These are phyloP conservation scores for Orthosia incerta DNA, from an alignment of 2,888 invertebrate genomes.

Conservation along the genomic window DNA sequence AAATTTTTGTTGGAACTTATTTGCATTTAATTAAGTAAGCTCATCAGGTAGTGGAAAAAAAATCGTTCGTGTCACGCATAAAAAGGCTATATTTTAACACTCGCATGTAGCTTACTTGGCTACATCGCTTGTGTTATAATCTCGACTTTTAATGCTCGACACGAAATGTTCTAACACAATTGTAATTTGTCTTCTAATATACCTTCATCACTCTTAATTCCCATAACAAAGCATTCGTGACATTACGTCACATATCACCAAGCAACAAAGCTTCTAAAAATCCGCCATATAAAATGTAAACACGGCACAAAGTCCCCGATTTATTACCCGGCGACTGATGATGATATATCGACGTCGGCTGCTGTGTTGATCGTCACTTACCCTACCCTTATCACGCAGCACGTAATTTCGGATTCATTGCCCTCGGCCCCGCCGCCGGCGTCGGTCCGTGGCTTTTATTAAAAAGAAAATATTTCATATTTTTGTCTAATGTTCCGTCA, in stretches of 20 bases:
- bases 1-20: too few relatives aligned
- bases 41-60: too few relatives aligned
- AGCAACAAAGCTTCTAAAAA: slow-evolving; percentile 69
- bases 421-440: slow-evolving; percentile 79
- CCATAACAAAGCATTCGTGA: slow-evolving; percentile 45
- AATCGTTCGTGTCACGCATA: too few relatives aligned
- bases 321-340: slow-evolving; percentile 88
- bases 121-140: too few relatives aligned
- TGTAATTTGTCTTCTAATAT: slow-evolving; percentile 23
- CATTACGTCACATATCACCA: slow-evolving; percentile 49
- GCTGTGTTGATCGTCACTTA: slow-evolving; percentile 89
- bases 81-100: too few relatives aligned
- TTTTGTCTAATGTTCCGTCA: slow-evolving; percentile 58
- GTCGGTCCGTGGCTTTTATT: slow-evolving; percentile 76
- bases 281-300: slow-evolving; percentile 81
- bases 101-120: too few relatives aligned
- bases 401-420: slow-evolving; percentile 89
- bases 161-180: too few relatives aligned
- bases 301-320: slow-evolving; percentile 83
- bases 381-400: slow-evolving; percentile 89
- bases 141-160: too few relatives aligned
- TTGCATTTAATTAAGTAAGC: too few relatives aligned
- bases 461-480: slow-evolving; percentile 75
- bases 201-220: slow-evolving; percentile 40
- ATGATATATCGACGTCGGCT: slow-evolving; percentile 90